Base-by-base conservation (phyloP, 2,797 vertebrate genomes). In the Pristis pectinata region DNA sequence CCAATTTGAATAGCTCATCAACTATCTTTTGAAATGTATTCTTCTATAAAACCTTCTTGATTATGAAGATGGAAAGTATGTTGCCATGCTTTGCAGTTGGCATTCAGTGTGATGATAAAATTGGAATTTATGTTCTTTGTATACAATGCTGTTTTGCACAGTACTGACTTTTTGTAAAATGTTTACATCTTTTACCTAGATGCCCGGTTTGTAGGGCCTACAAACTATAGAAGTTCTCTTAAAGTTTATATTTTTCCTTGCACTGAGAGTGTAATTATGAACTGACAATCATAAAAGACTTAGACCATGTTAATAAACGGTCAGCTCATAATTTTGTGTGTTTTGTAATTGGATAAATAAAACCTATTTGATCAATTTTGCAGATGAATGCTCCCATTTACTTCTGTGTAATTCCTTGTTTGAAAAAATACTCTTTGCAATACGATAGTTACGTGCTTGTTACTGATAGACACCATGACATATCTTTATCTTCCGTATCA, bases 131-230 rank as follows among this genome's bases (percentile, higher is more conserved):
- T 76, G 94, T 94, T 13, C 92, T 94, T 76, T 76, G 6, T 19
- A 82, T 53, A 72, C 30, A 11, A 93, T 93, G 27, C 92, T 93
- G 70, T 76, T 76, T 76, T 94, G 92, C 92, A 94, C 92, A 94
- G 34, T 94, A 30, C 44, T 76, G 92, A 56, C 70, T 76, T 76
- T 67, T 53, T 94, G 41, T n/a, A 53, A 76, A 53, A 34, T 53
- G 44, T 94, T 70, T 74, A 74, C 44, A 53, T 74, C 59, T 70
- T 70, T 70, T 27, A 67, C 92, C 24, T 94, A 92, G 44, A 70
- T 34, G 70, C 5, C 92, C 67, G 34, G 44, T 74, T 76, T 19
- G 37, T 53, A 34, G 67, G 37, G 27, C 27, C 41, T 9, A 74
- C 67, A 93, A 22, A 34, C 49, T 30, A n/a, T 8, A 89, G 85